Evolutionary conservation across 2,113 vertebrate species (phyloP).

Genomic region (Asarcornis scutulata): DNA sequence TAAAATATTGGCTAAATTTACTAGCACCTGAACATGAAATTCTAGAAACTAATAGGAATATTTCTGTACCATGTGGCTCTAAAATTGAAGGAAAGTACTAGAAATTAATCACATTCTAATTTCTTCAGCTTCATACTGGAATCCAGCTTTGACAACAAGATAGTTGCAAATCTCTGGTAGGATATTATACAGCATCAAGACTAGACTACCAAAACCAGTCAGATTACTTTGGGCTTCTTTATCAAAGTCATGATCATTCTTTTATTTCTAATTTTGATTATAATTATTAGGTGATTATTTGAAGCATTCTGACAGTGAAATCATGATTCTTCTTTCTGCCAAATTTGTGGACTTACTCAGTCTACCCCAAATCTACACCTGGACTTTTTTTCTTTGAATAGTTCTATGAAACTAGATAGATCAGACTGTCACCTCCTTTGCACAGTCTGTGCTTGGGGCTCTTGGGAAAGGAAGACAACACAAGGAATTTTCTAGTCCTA

Average conservation of each 20-base stretch:
- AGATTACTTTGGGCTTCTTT: not conserved
- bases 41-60: not conserved
- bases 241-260: not conserved
- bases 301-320: not conserved
- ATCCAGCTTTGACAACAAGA: not conserved
- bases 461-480: not conserved
- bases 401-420: not conserved
- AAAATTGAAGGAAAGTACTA: not conserved
- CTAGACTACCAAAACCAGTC: not conserved
- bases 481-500: not conserved
- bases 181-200: not conserved
- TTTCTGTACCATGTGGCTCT: not conserved
- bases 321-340: not conserved
- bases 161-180: not conserved
- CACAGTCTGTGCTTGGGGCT: not conserved
- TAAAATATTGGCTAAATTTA: not conserved
- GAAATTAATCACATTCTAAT: not conserved
- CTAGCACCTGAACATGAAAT: rapidly evolving
- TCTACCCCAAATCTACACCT: not conserved
- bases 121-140: not conserved
- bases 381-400: not conserved
- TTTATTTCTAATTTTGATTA: not conserved
- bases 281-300: not conserved
- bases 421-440: not conserved
- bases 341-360: not conserved